These are phyloP conservation scores for Perca flavescens DNA, from an alignment of 2,113 vertebrate species.

Conservation along the genomic window DNA sequence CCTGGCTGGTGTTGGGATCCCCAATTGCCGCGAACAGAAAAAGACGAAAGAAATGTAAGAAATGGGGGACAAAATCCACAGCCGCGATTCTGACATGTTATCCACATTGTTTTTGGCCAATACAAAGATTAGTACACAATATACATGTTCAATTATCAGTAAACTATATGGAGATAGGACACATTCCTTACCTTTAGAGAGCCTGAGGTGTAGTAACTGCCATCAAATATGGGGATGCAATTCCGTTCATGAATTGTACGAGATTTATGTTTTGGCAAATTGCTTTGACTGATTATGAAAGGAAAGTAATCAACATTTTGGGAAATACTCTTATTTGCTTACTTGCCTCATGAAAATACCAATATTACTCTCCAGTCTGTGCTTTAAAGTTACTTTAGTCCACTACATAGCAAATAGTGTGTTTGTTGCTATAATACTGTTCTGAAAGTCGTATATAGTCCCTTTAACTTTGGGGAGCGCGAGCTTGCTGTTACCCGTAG, in stretches of 20 bases:
- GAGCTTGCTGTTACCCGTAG: no score
- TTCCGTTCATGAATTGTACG: conserved; percentile 17
- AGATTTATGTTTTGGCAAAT: conserved; percentile 15
- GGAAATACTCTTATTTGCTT: conserved; percentile 8
- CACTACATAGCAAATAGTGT: no score
- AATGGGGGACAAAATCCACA: background rate
- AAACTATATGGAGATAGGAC: background rate
- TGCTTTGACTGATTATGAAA: conserved; percentile 27
- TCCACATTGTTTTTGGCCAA: background rate
- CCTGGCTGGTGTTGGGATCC: background rate
- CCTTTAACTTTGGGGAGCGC: background rate
- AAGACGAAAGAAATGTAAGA: no score
- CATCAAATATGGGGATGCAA: background rate
- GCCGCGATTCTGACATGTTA: background rate
- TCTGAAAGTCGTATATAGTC: no score
- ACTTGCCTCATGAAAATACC: conserved; percentile 4
- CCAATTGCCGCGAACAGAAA: background rate
- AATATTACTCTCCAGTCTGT: conserved; percentile 2
- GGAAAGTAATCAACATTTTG: conserved; percentile 19
- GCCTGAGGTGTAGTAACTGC: background rate
- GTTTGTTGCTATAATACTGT: no score
- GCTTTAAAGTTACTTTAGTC: background rate
- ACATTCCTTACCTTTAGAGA: conserved; percentile 14
- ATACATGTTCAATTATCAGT: background rate
- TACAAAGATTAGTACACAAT: background rate